These are phyloP conservation scores for Rhingia campestris DNA, from an alignment of 2,888 invertebrate species.

Conservation along the genomic window DNA sequence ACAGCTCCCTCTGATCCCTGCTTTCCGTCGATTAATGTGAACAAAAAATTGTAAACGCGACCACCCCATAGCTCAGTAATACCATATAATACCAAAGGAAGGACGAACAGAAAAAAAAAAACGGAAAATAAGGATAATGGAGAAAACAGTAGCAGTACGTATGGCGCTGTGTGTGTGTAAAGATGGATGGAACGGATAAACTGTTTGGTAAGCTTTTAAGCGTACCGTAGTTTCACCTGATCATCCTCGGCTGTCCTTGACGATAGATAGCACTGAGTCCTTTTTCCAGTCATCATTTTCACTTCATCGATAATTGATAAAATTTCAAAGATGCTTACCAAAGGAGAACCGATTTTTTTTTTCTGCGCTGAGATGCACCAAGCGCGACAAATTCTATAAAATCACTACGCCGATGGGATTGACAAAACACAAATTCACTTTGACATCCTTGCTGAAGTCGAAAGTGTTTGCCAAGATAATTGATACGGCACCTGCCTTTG, in stretches of 20 bases:
- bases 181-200: constrained; percentile 41
- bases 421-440: constrained; percentile 23
- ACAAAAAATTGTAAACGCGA: constrained; percentile 29
- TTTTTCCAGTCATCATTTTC: constrained; percentile 30
- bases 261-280: constrained; percentile 3
- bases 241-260: constrained; percentile 28
- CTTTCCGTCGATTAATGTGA: constrained; percentile 30
- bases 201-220: constrained; percentile 65
- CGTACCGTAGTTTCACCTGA: constrained; percentile 52
- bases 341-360: neutral
- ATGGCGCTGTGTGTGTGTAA: neutral
- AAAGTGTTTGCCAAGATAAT: constrained; percentile 40
- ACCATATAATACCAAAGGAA: neutral
- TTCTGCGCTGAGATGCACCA: neutral
- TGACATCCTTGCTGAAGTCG: neutral
- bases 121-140: constrained; percentile 42
- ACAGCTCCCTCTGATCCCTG: no score
- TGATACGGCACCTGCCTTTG: constrained; percentile 34
- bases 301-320: constrained; percentile 43
- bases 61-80: constrained; percentile 21
- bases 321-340: constrained; percentile 14
- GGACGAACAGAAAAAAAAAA: neutral
- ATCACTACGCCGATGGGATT: neutral
- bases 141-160: constrained; percentile 30
- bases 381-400: constrained; percentile 1